Evolutionary conservation across 2,797 vertebrate species (phyloP), one percentile per base, ranked within the genome.

Genomic region (Melanotaenia boesemani): DNA sequence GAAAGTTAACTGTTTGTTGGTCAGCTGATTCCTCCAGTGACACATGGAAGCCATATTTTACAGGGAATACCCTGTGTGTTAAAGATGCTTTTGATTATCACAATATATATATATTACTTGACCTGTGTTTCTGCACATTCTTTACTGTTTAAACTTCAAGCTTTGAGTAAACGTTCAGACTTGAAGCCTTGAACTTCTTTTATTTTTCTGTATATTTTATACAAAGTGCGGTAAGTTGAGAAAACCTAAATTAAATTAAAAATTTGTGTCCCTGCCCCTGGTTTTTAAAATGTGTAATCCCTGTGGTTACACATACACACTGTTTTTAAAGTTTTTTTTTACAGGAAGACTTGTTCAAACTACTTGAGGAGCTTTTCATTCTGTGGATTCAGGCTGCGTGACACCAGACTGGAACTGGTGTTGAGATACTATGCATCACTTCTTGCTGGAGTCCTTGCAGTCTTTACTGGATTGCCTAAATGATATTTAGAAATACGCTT

Each of bases 1-100:
- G 74, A 88, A 80, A 63, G 80, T 91, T 90, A 89, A 90, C 82
- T 72, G 26, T 85, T 76, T 67, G 26, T 55, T 50, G 70, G 65
- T 62, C 22, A 48, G 20, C 50, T 48, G 32, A 54, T 30, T 57
- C 10, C 0, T 7, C 26, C n/a, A 1, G 26, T 56, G 46, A 5
- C 24, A 59, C 16, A 39, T 67, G 26, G 11, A 55, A 3, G 16
- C 6, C 54, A 28, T 61, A 54, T 48, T 62, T 71, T 20, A 41
- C 36, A 26, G 6, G 44, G 3, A 67, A 32, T 39, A 20, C 37
- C 11, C 5, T 36, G 9, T 10, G 0, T 60, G 41, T 66, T 24
- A n/a, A n/a, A 41, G 5, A 2, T 24, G 9, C n/a, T 11, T 52
- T 10, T n/a, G 6, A 10, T 52, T 24, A 54, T 5, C 22, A 22